phyloP scores from a whole-genome alignment of 2,113 vertebrate genomes.

The Euleptes europaea region DNA sequence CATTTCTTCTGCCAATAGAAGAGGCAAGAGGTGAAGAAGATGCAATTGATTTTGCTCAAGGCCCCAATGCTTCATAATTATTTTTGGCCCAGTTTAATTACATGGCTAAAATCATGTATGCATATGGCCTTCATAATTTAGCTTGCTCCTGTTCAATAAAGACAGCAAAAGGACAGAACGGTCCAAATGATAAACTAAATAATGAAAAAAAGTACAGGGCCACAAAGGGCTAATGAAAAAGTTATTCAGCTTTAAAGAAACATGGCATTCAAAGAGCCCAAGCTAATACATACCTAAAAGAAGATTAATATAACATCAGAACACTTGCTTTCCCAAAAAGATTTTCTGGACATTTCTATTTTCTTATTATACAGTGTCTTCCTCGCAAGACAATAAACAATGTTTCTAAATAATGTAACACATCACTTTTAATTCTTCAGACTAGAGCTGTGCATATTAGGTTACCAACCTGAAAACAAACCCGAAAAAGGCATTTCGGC shows the following conservation, averaged over 20 bases:
- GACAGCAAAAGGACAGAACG: neutral
- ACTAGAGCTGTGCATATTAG: too few species aligned
- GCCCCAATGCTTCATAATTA: too few species aligned
- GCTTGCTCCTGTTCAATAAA: neutral
- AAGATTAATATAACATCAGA: neutral
- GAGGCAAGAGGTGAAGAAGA: neutral
- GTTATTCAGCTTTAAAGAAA: neutral
- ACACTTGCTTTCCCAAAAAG: neutral
- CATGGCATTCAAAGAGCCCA: neutral
- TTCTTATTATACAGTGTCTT: neutral
- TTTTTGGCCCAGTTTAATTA: too few species aligned
- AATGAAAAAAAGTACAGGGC: neutral
- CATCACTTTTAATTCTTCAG: neutral
- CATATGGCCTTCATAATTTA: neutral
- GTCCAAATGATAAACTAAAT: neutral
- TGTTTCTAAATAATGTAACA: neutral
- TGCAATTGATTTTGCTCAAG: too few species aligned
- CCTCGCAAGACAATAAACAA: neutral
- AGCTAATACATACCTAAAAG: neutral
- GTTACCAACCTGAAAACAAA: too few species aligned
- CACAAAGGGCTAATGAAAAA: neutral
- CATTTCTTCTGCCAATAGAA: too few species aligned
- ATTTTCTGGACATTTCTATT: neutral
- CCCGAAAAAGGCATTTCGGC: too few species aligned
- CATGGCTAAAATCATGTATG: too few species aligned